These are phyloP conservation scores for Hucho hucho DNA, from an alignment of 2,113 vertebrate genomes.

Conservation along the genomic window DNA sequence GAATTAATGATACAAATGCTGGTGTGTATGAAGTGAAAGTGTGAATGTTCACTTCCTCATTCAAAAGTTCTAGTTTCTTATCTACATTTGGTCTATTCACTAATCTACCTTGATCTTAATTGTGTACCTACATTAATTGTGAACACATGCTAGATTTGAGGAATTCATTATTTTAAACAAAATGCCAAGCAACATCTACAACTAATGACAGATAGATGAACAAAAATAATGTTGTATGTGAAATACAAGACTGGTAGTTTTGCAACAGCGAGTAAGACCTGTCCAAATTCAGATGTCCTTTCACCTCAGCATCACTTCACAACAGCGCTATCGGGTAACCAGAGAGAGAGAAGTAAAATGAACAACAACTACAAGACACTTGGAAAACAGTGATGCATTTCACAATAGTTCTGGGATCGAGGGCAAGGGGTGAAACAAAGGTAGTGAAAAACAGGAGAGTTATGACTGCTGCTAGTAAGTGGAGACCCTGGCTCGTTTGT, in stretches of 20 bases:
- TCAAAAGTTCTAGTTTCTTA: neutral
- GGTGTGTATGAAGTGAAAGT: neutral
- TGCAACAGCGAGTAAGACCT: neutral
- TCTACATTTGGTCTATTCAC: neutral
- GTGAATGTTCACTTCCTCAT: neutral
- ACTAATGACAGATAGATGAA: neutral
- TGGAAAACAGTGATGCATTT: constrained; percentile 10
- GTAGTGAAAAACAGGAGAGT: neutral
- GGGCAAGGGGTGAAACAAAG: constrained; percentile 3
- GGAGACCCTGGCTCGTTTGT: constrained; percentile 63
- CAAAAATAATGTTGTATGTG: neutral
- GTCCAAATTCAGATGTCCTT: constrained; percentile 10
- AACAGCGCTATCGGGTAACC: constrained; percentile 10
- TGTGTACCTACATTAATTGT: neutral
- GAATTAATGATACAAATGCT: neutral
- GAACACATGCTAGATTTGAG: neutral
- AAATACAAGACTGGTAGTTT: neutral
- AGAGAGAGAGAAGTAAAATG: constrained; percentile 18
- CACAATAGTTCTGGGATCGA: constrained; percentile 12
- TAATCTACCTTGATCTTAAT: too few relatives aligned
- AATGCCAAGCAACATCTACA: neutral
- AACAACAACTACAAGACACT: neutral
- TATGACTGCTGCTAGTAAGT: constrained; percentile 45
- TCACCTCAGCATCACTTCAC: neutral
- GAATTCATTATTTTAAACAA: neutral